Base-by-base conservation (phyloP, 2,888 invertebrate genomes). In the Agrochola macilenta region DNA sequence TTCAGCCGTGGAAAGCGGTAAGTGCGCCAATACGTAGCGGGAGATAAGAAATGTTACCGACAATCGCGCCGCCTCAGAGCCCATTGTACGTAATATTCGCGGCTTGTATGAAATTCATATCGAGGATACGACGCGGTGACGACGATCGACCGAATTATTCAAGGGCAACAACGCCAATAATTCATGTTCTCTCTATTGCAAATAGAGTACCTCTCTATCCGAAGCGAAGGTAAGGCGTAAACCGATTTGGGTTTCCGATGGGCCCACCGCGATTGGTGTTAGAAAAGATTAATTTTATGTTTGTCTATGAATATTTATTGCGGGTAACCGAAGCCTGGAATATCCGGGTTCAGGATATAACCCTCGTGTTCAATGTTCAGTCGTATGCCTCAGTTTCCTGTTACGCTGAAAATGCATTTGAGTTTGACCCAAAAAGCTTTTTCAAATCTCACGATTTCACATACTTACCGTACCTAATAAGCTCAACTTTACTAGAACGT, bases 1-100 rank as follows among this genome's bases (percentile, higher is more conserved):
- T 91, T 93, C 92, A 90, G 87, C 89, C 90, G 87, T 87, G 88
- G 88, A 90, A 89, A 91, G 92, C 91, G 89, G 93, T 94, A 93
- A 94, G 92, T 91, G 92, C 90, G 90, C 91, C 93, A 92, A 93
- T 94, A 93, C 92, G 92, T 91, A 89, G 87, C 87, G 81, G 71
- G 86, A 91, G 94, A 94, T 95, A 94, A 94, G 94, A 92, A 94
- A 93, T 93, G 93, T 91, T 89, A 91, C 91, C 91, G 92, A 92
- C 91, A 91, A 93, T 93, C 91, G 91, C 89, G 88, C 86, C 89
- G 89, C 89, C 90, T 90, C 90, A 88, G 91, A 89, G 81, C 88
- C 90, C 90, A 91, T 92, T 92, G 91, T 92, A 89, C 88, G 89
- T 90, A 87, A 92, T 91, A 91, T 89, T 90, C 88, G 90, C 86